phyloP scores from a whole-genome alignment of 2,113 vertebrate genomes.

The Protobothrops flavoviridis region DNA sequence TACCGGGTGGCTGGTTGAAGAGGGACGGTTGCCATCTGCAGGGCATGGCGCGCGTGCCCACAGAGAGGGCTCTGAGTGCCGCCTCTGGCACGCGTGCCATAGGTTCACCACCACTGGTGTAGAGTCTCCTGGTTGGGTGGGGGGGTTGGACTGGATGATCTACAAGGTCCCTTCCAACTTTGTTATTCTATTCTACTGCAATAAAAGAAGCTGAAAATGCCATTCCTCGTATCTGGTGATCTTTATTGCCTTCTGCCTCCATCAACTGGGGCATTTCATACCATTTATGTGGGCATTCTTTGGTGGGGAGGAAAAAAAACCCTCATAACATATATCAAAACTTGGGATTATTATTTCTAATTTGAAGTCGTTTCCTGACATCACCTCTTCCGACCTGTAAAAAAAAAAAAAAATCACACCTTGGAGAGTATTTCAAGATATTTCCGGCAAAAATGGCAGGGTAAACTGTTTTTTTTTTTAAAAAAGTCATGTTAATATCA shows the following conservation, averaged over 20 bases:
- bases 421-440: neutral
- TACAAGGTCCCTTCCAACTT: too few relatives aligned
- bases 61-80: too few relatives aligned
- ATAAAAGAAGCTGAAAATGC: too few relatives aligned
- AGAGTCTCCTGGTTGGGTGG: too few relatives aligned
- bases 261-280: neutral
- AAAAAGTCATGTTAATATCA: slow-evolving; percentile 47
- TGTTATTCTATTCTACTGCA: too few relatives aligned
- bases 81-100: too few relatives aligned
- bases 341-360: neutral
- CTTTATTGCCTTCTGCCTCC: neutral
- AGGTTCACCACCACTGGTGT: too few relatives aligned
- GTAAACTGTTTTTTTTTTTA: slow-evolving; percentile 1
- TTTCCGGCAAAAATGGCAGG: neutral
- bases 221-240: too few relatives aligned
- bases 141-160: too few relatives aligned
- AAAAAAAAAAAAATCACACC: neutral
- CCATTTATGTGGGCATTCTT: neutral
- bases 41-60: too few relatives aligned
- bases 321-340: neutral
- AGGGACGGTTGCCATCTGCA: too few relatives aligned
- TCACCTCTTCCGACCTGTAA: neutral
- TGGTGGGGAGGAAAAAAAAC: neutral
- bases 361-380: neutral
- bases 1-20: too few relatives aligned